phyloP scores from a whole-genome alignment of 53 echinoderm and acorn worm species.

The Patiria pectinifera region DNA sequence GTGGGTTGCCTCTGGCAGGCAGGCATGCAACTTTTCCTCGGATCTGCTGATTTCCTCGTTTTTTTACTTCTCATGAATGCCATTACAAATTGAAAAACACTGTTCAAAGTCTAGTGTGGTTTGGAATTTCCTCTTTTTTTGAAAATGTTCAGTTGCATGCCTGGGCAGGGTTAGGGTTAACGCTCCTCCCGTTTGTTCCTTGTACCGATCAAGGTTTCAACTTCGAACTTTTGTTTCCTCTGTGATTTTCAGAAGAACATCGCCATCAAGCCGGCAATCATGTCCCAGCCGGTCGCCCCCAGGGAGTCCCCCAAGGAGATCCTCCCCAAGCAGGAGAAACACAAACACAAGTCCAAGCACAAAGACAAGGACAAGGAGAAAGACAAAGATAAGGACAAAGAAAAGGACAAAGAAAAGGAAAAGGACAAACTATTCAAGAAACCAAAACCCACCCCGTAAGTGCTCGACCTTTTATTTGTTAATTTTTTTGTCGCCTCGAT shows the following conservation, averaged over 20 bases:
- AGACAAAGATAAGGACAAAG: conserved; percentile 28
- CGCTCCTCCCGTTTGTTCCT: too few species aligned
- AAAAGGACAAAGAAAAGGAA: conserved; percentile 45
- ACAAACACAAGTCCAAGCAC: conserved; percentile 50
- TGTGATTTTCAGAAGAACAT: conserved; percentile 32
- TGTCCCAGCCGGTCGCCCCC: neutral
- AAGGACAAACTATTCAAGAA: conserved; percentile 54
- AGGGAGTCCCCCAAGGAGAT: conserved; percentile 36
- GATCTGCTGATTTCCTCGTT: too few species aligned
- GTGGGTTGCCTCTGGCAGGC: too few species aligned
- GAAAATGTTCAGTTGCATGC: too few species aligned
- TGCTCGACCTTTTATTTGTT: neutral
- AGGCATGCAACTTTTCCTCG: too few species aligned
- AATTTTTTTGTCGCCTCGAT: neutral
- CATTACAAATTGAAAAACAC: too few species aligned
- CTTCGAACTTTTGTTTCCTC: neutral
- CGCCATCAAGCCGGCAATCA: conserved; percentile 53
- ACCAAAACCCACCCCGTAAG: conserved; percentile 58
- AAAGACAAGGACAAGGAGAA: conserved; percentile 54
- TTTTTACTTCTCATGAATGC: too few species aligned
- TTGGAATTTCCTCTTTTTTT: too few species aligned
- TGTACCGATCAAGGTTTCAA: too few species aligned
- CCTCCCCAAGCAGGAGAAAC: conserved; percentile 28
- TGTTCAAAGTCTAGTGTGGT: too few species aligned
- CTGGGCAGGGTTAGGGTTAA: too few species aligned